phyloP scores from a whole-genome alignment of 2,113 vertebrate genomes.

The Indicator maculatus region DNA sequence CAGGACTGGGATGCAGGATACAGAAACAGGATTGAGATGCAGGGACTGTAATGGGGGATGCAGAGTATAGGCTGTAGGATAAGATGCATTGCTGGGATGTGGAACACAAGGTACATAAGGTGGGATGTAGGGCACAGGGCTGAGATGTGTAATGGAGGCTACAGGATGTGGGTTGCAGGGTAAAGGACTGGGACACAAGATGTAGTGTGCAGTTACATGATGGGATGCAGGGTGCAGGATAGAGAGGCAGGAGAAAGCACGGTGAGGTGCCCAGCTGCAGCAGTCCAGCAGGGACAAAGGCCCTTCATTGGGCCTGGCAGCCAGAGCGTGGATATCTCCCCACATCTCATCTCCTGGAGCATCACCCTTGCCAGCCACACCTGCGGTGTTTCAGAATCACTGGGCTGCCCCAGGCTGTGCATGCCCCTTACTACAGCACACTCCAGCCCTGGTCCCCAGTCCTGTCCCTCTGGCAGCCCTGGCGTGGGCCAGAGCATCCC shows the following conservation, averaged over 20 bases:
- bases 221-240: not conserved
- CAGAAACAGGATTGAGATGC: not conserved
- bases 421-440: not conserved
- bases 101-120: not conserved
- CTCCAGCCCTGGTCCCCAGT: not conserved
- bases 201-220: not conserved
- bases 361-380: not conserved
- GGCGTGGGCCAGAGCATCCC: not conserved
- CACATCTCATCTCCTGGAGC: not conserved
- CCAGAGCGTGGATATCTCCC: not conserved
- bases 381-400: not conserved
- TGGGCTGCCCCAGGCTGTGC: not conserved
- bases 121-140: not conserved
- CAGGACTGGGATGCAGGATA: not conserved
- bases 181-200: not conserved
- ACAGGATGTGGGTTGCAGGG: not conserved
- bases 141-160: not conserved
- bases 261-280: not conserved
- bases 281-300: not conserved
- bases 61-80: not conserved
- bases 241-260: not conserved
- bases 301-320: not conserved
- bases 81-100: not conserved
- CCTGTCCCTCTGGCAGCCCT: not conserved
- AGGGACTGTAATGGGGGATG: not conserved